Percentiles rank a stretch among this genome's conserved stretches.
These are phyloP conservation scores for Protula sp. DNA, from an alignment of 2,888 invertebrate species.

Conservation along the genomic window DNA sequence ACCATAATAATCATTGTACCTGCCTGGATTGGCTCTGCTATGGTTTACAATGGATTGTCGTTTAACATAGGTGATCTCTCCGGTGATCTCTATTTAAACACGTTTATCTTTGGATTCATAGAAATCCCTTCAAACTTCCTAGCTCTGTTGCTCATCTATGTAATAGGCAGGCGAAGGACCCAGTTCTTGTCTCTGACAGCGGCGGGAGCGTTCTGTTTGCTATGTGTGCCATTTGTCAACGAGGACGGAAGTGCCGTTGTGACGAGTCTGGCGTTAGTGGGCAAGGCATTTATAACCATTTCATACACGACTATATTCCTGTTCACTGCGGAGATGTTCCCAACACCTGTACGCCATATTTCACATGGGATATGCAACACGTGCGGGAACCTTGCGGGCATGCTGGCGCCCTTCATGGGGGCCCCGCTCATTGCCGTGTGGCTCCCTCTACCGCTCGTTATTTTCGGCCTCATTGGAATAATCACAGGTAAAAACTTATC, in stretches of 20 bases:
- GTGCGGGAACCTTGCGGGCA: neutral
- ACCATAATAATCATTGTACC: neutral
- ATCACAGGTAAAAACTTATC: too few species aligned
- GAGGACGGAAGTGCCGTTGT: neutral
- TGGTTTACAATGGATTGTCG: neutral
- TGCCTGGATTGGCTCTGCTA: neutral
- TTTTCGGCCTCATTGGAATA: too few species aligned
- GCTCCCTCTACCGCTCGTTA: neutral
- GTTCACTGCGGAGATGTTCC: too few species aligned
- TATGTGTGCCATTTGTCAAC: neutral
- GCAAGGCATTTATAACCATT: neutral
- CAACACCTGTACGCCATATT: neutral
- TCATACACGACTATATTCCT: neutral
- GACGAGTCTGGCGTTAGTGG: neutral
- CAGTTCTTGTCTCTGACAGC: neutral
- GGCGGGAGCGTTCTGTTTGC: neutral
- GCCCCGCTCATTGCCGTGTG: neutral
- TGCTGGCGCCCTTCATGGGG: neutral
- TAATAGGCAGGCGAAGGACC: neutral
- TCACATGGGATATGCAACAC: neutral
- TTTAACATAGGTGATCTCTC: neutral
- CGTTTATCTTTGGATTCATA: neutral
- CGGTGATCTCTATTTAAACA: neutral
- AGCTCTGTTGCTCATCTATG: neutral
- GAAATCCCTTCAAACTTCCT: neutral